Base-by-base conservation (phyloP, 2,888 invertebrate genomes). In the Pinctada fucata region DNA sequence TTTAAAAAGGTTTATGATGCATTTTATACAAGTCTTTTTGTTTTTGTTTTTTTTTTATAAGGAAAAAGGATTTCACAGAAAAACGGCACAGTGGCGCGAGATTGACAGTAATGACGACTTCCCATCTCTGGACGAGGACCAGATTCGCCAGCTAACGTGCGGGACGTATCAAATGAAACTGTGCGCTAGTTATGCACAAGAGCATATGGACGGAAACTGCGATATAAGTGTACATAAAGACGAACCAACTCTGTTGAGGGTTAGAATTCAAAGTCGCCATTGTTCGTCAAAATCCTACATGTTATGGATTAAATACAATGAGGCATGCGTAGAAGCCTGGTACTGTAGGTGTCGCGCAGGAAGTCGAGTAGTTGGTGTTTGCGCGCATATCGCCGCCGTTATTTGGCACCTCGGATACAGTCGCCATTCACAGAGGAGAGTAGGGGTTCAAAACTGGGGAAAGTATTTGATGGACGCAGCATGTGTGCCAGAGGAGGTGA, bases 291-390 rank as follows among this genome's bases (percentile, higher is more conserved):
- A 52, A 31, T 10, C n/a, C 10, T 69, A 67, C 47, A 31, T 74
- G 5, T 45, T 75, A 2, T 75, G 75, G 75, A 75, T 75, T 47
- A 3, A 52, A 47, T 68, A 31, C 52, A 47, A 10, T 5, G 51
- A 51, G 45, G 50, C 68, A 6, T 5, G 52, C 13, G 16, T 75
- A 3, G 51, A 8, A 13, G 52, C 68, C 4, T 75, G 52, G 75
- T 75, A 68, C 51, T 52, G 75, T 58, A 68, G n/a, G 49, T 68
- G 75, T 68, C 58, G 75, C 48, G 75, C 75, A 13, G 75, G 68
- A 3, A 31, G 47, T 3, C 65, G 75, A 47, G 75, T 75, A 4
- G 75, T 75, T 52, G 75, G 68, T 4, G 75, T 66, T 3, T 75
- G 75, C 48, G 67, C 68, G 2, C 75, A 75, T 52, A 16, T 75